Evolutionary conservation across 2,797 vertebrate species (phyloP), one percentile per base, ranked within the genome.

Genomic region (Sardinella longiceps): DNA sequence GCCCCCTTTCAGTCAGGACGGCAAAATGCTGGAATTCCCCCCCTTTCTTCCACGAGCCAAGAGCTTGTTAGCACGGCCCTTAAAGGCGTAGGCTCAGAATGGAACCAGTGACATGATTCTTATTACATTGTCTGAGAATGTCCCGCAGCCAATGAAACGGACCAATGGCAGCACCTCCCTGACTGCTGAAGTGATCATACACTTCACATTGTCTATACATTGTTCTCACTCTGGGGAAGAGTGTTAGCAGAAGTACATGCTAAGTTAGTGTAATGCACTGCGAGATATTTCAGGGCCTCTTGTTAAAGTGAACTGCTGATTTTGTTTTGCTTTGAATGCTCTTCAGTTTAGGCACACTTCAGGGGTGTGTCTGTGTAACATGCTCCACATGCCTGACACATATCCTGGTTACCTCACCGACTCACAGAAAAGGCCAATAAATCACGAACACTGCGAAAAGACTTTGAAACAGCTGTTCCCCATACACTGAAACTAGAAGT

Each of bases 91-190:
- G 51, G 53, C 60, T 25, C 30, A 18, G 51, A 28, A 82, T 74
- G 48, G 70, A 56, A 58, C 51, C 39, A 70, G 77, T 82, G 83
- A 80, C 82, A 23, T 86, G 23, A 51, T 80, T 63, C 87, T 94
- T 91, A 94, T 88, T 45, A 83, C 82, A 92, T 83, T 45, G 88
- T 82, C 20, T 33, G 91, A 89, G 91, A 94, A 94, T 93, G 90
- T 85, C 89, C 89, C 89, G 92, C 86, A 66, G 56, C 88, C 30
- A 77, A 85, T 84, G 63, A 81, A 84, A 82, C 20, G 84, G 48
- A 86, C 90, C 18, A 80, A 58, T 74, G 4, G 11, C 18, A 23
- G 77, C 30, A 28, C 45, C 20, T 60, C 45, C 80, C 80, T 70
- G 56, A 46, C 46, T 25, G 81, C 50, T 56, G 66, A 74, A 74